phyloP scores from a whole-genome alignment of 1,140 invertebrate genomes.

The Caenorhabditis inopinata region DNA sequence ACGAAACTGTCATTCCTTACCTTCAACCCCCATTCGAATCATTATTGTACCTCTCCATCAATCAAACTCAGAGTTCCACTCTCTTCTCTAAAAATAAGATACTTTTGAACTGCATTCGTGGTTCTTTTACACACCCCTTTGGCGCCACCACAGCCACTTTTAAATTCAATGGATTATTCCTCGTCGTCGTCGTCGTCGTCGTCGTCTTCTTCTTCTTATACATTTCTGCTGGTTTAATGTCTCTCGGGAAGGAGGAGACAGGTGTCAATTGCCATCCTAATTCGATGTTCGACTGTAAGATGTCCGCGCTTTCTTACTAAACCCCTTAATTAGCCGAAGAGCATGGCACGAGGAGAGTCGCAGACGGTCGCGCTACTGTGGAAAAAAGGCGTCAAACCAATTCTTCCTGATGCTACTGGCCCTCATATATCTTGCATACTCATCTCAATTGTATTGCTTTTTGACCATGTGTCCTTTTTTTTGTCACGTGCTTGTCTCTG shows the following conservation, averaged over 20 bases:
- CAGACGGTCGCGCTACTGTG: background rate
- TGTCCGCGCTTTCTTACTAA: background rate
- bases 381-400: constrained; percentile 7
- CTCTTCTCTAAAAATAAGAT: background rate
- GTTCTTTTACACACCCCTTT: background rate
- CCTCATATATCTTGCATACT: constrained; percentile 34
- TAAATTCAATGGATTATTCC: background rate
- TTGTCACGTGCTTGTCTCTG: background rate
- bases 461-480: constrained; percentile 31
- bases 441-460: constrained; percentile 34
- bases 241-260: constrained; percentile 15
- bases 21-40: too few species aligned
- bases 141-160: constrained; percentile 10
- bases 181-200: too few species aligned
- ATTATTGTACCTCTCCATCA: too few species aligned
- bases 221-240: constrained; percentile 2
- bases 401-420: constrained; percentile 13
- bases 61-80: background rate
- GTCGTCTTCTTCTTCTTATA: background rate
- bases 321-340: constrained; percentile 23
- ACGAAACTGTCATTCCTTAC: too few species aligned
- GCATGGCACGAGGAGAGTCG: constrained; percentile 22
- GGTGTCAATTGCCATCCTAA: constrained; percentile 28
- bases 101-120: background rate
- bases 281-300: constrained; percentile 32